phyloP scores from a whole-genome alignment of 2,888 invertebrate species.

The Diloba caeruleocephala region DNA sequence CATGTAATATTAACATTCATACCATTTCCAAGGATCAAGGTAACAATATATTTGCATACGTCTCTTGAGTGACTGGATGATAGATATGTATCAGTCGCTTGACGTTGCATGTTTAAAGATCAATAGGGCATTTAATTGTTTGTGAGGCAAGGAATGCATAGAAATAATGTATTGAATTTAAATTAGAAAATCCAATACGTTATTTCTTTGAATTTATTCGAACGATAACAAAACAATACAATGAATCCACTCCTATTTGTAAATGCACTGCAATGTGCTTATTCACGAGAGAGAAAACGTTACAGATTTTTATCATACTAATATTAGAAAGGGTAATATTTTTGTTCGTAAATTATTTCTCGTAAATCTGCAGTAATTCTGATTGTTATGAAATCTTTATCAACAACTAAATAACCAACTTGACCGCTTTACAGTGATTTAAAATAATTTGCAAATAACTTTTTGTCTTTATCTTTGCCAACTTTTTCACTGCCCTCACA shows the following conservation, averaged over 20 bases:
- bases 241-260: slow-evolving; percentile 20
- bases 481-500: too few species aligned
- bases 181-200: too few species aligned
- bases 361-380: neutral
- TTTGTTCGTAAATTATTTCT: too few species aligned
- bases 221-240: slow-evolving; percentile 28
- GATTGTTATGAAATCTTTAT: neutral
- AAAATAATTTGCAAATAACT: too few species aligned
- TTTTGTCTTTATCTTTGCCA: too few species aligned
- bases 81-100: slow-evolving; percentile 53
- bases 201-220: slow-evolving; percentile 4
- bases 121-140: slow-evolving; percentile 43
- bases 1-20: slow-evolving; percentile 41
- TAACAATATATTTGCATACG: slow-evolving; percentile 40
- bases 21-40: slow-evolving; percentile 37
- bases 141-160: too few species aligned
- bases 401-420: too few species aligned
- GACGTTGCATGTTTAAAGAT: slow-evolving; percentile 43
- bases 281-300: slow-evolving; percentile 15
- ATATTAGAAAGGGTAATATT: too few species aligned
- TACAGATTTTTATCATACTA: neutral
- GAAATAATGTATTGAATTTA: too few species aligned
- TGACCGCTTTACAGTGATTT: too few species aligned
- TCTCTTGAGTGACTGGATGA: slow-evolving; percentile 34
- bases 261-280: too few species aligned